phyloP scores from a whole-genome alignment of 2,888 invertebrate species.

The Alviniconcha strummeri region DNA sequence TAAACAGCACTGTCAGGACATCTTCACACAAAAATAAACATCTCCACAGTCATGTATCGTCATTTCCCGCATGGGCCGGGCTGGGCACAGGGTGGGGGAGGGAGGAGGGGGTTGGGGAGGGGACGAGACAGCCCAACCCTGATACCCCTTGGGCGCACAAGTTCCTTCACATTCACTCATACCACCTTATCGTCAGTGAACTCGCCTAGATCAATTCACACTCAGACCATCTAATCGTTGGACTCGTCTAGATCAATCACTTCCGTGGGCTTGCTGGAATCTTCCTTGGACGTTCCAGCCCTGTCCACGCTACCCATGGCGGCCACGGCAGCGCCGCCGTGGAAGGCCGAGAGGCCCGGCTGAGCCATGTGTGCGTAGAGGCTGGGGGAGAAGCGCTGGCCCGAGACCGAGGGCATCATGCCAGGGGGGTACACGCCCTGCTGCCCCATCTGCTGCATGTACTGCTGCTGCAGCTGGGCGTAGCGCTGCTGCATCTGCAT shows the following conservation, averaged over 20 bases:
- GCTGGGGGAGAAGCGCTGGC: constrained; percentile 21
- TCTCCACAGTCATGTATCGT: no score
- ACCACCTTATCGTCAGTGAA: no score
- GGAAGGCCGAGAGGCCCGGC: constrained; percentile 20
- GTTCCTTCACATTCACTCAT: no score
- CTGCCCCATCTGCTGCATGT: constrained; percentile 27
- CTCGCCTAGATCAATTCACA: no score
- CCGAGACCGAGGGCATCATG: not conserved
- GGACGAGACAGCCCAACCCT: no score
- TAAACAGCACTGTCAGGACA: no score
- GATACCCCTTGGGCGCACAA: no score
- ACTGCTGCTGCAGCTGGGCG: constrained; percentile 23
- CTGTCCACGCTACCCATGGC: not conserved
- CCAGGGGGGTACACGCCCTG: constrained; percentile 10
- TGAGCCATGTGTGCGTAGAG: constrained; percentile 19
- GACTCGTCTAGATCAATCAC: constrained; percentile 30
- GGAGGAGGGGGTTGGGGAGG: no score
- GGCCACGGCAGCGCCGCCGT: constrained; percentile 2
- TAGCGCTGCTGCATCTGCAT: constrained; percentile 29
- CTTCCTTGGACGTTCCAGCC: constrained; percentile 7
- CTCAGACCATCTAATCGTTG: no score
- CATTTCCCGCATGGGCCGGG: no score
- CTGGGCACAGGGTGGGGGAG: no score
- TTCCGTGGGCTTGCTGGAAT: not conserved
- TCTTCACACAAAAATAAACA: no score